Conservation (phyloP, 1,140 invertebrate genomes). For the Neodiprion lecontei region DNA sequence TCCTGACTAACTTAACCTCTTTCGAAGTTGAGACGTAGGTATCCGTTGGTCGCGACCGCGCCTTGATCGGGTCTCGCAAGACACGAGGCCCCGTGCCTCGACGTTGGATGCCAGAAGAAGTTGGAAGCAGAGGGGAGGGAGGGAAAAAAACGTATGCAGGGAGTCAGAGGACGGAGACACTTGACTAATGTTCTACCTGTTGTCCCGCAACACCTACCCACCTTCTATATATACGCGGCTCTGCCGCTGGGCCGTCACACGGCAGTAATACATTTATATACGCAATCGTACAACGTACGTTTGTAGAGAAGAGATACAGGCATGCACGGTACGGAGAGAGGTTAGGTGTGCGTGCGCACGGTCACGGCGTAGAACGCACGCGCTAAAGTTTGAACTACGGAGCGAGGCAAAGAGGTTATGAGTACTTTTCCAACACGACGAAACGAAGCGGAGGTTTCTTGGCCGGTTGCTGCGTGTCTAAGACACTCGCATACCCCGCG, state of each 20-base stretch:
- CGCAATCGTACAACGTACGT: not conserved
- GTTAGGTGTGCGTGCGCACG: not conserved
- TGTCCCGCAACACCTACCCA: constrained; percentile 49
- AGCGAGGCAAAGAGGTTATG: too few relatives aligned
- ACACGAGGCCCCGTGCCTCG: not conserved
- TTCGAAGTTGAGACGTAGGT: not conserved
- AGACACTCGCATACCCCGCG: constrained; percentile 7
- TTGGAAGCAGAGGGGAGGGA: not conserved
- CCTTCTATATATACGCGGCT: constrained; percentile 33
- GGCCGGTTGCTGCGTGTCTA: not conserved
- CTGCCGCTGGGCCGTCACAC: not conserved
- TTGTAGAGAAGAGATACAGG: not conserved
- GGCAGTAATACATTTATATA: not conserved
- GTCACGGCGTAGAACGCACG: not conserved
- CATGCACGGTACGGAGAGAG: not conserved
- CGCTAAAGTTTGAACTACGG: not conserved
- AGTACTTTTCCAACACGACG: not conserved
- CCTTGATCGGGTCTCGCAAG: not conserved
- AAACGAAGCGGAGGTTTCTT: not conserved
- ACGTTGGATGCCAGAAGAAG: not conserved
- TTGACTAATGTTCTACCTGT: constrained; percentile 58
- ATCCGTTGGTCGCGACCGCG: not conserved
- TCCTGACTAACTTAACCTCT: not conserved
- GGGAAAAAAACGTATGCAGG: not conserved
- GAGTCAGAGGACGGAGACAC: constrained; percentile 38